Percentiles rank a stretch among this genome's conserved stretches.
Evolutionary conservation across 2,113 vertebrate species (phyloP).

Genomic region (Ailurus styani): DNA sequence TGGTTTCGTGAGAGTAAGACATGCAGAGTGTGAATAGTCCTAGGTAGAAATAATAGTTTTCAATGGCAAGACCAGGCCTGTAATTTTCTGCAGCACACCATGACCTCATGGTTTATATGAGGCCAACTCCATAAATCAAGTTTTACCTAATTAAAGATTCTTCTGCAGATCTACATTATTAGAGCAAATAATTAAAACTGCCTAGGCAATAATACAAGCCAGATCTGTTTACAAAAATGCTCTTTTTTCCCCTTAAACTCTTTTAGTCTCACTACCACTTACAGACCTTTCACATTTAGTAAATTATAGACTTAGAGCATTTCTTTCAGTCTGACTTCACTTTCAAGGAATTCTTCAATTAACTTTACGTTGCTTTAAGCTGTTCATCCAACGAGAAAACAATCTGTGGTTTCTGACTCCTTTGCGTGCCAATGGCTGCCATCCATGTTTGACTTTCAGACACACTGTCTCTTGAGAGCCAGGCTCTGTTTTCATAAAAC

Average conservation of each 20-base stretch:
- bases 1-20: slow-evolving; percentile 73
- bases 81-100: slow-evolving; percentile 82
- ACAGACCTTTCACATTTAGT: slow-evolving; percentile 80
- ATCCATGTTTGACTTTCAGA: slow-evolving; percentile 81
- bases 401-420: slow-evolving; percentile 82
- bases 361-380: slow-evolving; percentile 85
- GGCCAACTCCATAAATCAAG: slow-evolving; percentile 84
- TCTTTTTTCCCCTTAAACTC: slow-evolving; percentile 58
- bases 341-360: slow-evolving; percentile 89
- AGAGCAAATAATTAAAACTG: slow-evolving; percentile 82
- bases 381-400: slow-evolving; percentile 84
- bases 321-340: slow-evolving; percentile 86
- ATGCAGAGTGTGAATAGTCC: slow-evolving; percentile 70
- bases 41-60: slow-evolving; percentile 83
- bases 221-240: slow-evolving; percentile 85
- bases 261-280: slow-evolving; percentile 79
- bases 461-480: slow-evolving; percentile 78
- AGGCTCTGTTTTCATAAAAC: slow-evolving; percentile 79
- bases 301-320: slow-evolving; percentile 80
- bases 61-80: slow-evolving; percentile 79
- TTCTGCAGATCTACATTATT: slow-evolving; percentile 81
- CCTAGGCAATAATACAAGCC: slow-evolving; percentile 78
- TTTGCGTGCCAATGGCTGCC: slow-evolving; percentile 82
- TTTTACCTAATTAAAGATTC: slow-evolving; percentile 84
- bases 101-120: slow-evolving; percentile 86